Evolutionary conservation across 64 coral and sea anemone species (phyloP).

Genomic region (Astreopora myriophthalma): DNA sequence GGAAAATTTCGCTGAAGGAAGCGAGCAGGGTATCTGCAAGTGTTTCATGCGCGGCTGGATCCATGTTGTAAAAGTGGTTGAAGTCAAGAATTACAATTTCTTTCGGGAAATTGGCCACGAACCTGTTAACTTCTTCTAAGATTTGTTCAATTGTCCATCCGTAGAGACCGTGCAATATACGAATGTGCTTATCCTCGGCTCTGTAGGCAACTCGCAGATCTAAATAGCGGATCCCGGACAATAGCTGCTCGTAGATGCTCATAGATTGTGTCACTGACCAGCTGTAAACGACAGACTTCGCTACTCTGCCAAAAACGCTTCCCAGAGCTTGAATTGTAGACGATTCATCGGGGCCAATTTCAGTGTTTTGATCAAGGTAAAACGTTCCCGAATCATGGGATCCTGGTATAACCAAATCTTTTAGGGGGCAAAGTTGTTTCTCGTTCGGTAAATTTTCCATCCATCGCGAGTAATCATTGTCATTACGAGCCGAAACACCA

Average conservation of each 20-base stretch:
- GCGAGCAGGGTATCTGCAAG: conserved; percentile 81
- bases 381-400: conserved; percentile 96
- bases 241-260: conserved; percentile 89
- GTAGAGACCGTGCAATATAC: conserved; percentile 87
- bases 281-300: conserved; percentile 79
- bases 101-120: conserved; percentile 76
- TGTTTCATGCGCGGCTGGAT: conserved; percentile 74
- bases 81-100: conserved; percentile 81
- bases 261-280: conserved; percentile 90
- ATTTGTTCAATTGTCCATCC: conserved; percentile 81
- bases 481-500: neutral
- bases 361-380: conserved; percentile 85
- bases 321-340: conserved; percentile 72
- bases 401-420: conserved; percentile 90
- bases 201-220: conserved; percentile 88
- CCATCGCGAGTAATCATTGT: conserved; percentile 85
- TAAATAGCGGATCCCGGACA: conserved; percentile 85
- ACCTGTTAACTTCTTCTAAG: conserved; percentile 78
- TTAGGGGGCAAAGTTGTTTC: conserved; percentile 91
- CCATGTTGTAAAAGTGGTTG: conserved; percentile 87
- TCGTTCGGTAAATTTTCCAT: conserved; percentile 98
- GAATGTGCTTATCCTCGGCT: conserved; percentile 74
- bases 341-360: conserved; percentile 86
- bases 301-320: conserved; percentile 77
- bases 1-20: conserved; percentile 78